phyloP scores from a whole-genome alignment of 1,140 invertebrate genomes.

The Caligus rogercresseyi region DNA sequence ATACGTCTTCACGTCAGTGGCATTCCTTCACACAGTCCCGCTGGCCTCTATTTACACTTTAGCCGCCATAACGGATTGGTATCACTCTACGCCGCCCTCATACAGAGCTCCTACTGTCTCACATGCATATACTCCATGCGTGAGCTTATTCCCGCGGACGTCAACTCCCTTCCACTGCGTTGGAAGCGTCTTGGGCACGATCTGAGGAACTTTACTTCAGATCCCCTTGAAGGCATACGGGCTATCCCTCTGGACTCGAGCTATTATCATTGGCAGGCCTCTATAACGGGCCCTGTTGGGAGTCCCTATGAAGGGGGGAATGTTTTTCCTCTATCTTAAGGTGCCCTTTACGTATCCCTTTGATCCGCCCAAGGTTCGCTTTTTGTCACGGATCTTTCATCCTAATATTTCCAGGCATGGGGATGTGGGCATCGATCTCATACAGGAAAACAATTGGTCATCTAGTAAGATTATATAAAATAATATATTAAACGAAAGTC shows the following conservation, averaged over 20 bases:
- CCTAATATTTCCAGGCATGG: constrained; percentile 86
- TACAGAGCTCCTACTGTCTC: constrained; percentile 12
- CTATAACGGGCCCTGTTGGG: constrained; percentile 64
- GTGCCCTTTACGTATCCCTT: constrained; percentile 58
- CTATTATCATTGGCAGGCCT: constrained; percentile 77
- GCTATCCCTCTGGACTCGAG: constrained; percentile 61
- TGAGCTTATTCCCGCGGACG: background rate
- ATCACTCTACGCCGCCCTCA: constrained; percentile 41
- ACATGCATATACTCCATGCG: constrained; percentile 24
- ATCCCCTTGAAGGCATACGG: constrained; percentile 41
- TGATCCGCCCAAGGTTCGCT: constrained; percentile 67
- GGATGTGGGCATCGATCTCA: constrained; percentile 86
- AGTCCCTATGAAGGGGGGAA: constrained; percentile 79
- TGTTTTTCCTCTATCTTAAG: constrained; percentile 81
- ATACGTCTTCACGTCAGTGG: background rate
- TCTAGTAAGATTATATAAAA: background rate
- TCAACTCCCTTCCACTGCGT: background rate
- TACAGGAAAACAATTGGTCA: constrained; percentile 53
- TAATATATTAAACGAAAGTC: background rate
- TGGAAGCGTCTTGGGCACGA: constrained; percentile 14
- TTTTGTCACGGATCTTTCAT: constrained; percentile 77
- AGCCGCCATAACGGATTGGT: constrained; percentile 51
- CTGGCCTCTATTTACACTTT: constrained; percentile 65
- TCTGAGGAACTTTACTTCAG: background rate
- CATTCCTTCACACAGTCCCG: constrained; percentile 41